phyloP scores from a whole-genome alignment of 1,140 invertebrate genomes.

The Eupeodes corollae region DNA sequence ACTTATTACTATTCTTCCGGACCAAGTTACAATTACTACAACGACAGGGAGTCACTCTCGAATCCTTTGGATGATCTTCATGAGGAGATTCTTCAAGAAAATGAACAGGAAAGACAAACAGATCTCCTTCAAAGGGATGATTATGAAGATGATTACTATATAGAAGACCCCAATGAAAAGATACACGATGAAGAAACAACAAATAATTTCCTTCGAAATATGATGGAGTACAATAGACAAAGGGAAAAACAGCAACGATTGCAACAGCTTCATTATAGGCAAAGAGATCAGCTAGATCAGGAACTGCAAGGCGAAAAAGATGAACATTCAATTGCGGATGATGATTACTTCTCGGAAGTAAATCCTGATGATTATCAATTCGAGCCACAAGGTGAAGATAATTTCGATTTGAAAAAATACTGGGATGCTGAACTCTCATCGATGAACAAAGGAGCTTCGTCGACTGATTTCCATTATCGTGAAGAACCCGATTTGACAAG shows the following conservation, averaged over 20 bases:
- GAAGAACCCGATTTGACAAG: not conserved
- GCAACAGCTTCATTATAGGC: constrained; percentile 8
- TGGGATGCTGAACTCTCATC: not conserved
- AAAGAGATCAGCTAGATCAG: not conserved
- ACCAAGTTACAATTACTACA: constrained; percentile 17
- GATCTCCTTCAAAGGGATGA: too few species aligned
- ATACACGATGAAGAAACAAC: constrained; percentile 17
- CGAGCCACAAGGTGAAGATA: not conserved
- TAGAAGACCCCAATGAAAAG: constrained; percentile 36
- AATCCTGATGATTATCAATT: not conserved
- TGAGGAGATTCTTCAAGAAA: constrained; percentile 23
- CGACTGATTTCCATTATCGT: not conserved
- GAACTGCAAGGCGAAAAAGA: not conserved
- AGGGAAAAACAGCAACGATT: constrained; percentile 20
- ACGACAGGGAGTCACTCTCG: constrained; percentile 8
- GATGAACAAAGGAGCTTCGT: not conserved
- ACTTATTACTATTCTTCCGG: constrained; percentile 6
- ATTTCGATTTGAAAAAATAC: not conserved
- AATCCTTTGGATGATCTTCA: constrained; percentile 20
- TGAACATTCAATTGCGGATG: not conserved
- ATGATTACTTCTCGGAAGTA: not conserved
- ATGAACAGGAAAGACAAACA: constrained; percentile 29
- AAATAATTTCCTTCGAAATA: constrained; percentile 37
- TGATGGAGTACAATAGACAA: constrained; percentile 39
- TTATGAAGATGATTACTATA: constrained; percentile 21